phyloP scores from a whole-genome alignment of 2,888 invertebrate genomes.

The Erynnis tages region DNA sequence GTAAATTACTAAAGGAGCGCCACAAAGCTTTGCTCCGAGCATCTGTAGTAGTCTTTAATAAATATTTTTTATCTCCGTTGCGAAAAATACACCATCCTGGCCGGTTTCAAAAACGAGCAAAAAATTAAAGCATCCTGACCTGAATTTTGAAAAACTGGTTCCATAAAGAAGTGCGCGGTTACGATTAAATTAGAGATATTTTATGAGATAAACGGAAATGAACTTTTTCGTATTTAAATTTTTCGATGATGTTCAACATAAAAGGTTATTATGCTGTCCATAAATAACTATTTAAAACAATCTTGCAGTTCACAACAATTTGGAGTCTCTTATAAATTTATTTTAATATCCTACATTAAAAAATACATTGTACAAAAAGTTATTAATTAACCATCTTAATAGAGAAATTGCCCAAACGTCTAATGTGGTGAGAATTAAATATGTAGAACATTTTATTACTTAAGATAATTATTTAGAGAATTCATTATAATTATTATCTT shows the following conservation, averaged over 20 bases:
- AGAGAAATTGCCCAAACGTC: no score
- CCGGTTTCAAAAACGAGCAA: background rate
- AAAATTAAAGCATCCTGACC: constrained; percentile 8
- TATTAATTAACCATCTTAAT: no score
- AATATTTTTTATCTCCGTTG: constrained; percentile 16
- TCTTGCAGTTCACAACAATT: no score
- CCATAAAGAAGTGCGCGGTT: background rate
- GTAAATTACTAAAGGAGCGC: constrained; percentile 14
- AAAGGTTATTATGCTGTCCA: no score
- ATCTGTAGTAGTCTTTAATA: constrained; percentile 8
- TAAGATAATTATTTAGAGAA: constrained; percentile 3
- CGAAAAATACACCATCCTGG: constrained; percentile 2
- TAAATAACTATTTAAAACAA: no score
- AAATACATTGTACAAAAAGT: no score
- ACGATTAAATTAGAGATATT: background rate
- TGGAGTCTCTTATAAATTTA: no score
- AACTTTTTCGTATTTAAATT: no score
- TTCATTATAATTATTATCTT: constrained; percentile 8
- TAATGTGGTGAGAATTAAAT: no score
- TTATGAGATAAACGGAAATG: no score
- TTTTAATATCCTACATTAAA: background rate
- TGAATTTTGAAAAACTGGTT: constrained; percentile 4
- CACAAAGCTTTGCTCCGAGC: constrained; percentile 22
- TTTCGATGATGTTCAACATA: no score
- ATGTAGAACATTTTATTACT: constrained; percentile 2